Base-by-base conservation (phyloP, 2,888 invertebrate species). In the Drosophila nr. perissopoda region DNA sequence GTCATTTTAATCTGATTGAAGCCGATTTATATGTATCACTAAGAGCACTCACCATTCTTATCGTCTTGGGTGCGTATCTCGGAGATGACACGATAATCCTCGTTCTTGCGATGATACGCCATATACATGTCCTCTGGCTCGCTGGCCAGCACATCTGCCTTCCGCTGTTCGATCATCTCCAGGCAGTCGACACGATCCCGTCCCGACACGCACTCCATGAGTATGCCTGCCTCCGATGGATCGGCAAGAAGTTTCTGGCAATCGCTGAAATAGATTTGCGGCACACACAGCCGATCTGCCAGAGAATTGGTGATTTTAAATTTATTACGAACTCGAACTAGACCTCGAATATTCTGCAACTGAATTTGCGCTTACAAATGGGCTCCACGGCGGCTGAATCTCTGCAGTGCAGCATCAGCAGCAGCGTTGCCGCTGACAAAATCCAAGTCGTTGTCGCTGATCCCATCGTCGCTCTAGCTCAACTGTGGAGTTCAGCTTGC, bases 111-210 rank as follows among this genome's bases (percentile, higher is more conserved):
- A 79, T 96, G 95, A 51, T 95, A 94, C 1, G 97, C 97, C 51
- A 98, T 95, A 92, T 97, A 98, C 95, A 97, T 97, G 89, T 97
- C 97, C 88, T 97, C 97, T 4, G 98, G 97, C 90, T 98, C 97
- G 2, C 96, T 96, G 10, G 96, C 96, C 33, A 96, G 95, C 65
- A 98, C 94, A 92, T 98, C 98, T 0, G 97, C 98, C 89, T 96
- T 95, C 31, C 96, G 95, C 79, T 95, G 94, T 75, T 96, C 95
- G 11, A 98, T 96, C 92, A 95, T 95, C 70, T 95, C 94, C 85
- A 98, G 94, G 89, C 98, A 98, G 38, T 92, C 92, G 58, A 92
- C 83, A 4, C 96, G 95, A 93, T 97, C 97, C 84, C 96, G 94
- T 1, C 96, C 96, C 2, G 95, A 93, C 18, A 96, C 94, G 92